Base-by-base conservation (phyloP, 2,888 invertebrate genomes). In the Thumatha senex region DNA sequence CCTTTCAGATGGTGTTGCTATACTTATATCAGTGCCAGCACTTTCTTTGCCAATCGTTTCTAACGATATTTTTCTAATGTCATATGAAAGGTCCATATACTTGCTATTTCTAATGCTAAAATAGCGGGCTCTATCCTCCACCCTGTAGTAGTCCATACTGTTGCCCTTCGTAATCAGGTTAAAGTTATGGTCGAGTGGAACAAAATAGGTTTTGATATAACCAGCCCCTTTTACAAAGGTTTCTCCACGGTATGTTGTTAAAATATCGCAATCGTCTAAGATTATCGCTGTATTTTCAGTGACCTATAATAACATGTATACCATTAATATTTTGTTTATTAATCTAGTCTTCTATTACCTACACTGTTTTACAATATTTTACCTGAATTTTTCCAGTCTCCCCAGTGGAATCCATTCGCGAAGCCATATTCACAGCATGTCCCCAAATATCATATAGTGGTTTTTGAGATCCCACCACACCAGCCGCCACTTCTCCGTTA, bases 391-490 rank as follows among this genome's bases (percentile, higher is more conserved):
- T 93, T 38, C 96, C 96, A 1, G 95, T 92, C 59, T 95, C 91
- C 7, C 98, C 98, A 1, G 96, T 97, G 0, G 97, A 97, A 76
- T 98, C 98, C 98, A 99, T 98, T 71, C 99, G 93, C 0, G 98
- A 98, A 2, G 99, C 98, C 94, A 99, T 96, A 84, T 99, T 99
- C 0, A 98, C 98, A 0, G 98, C 96, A 83, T 98, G 96, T 0
- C 98, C 98, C 98, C 98, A 99, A 73, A 98, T 98, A 79, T 99
- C 98, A 80, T 98, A 98, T 40, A 98, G 93, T 0, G 98, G 98
- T 77, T 98, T 98, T 56, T 96, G 95, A 0, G 97, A 96, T 0
- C 98, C 98, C 2, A 98, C 97, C 0, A 99, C 98, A 2, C 98
- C 98, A 0, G 98, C 98, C 57, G 98, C 97, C 7, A 98, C 95